Conservation (phyloP, 2,113 vertebrate genomes). For the Pithys albifrons region DNA sequence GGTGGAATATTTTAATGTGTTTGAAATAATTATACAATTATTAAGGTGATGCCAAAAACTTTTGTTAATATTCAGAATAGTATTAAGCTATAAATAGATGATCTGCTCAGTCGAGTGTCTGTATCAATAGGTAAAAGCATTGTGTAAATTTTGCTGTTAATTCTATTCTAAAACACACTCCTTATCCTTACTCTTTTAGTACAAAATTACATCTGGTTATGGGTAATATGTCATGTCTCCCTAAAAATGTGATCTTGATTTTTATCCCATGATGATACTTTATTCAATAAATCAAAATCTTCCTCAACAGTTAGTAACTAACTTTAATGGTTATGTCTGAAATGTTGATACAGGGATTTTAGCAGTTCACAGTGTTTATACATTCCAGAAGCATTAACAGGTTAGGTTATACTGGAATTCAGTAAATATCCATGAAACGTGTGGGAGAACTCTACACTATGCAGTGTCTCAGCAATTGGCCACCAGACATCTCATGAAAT, state of each 20-base stretch:
- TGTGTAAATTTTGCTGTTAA: neutral
- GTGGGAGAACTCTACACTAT: conserved; percentile 1
- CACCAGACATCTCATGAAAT: conserved; percentile 63
- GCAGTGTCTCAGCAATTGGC: conserved; percentile 34
- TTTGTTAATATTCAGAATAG: neutral
- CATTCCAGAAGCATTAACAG: conserved; percentile 76
- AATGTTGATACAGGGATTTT: conserved; percentile 34
- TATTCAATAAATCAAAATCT: conserved; percentile 24
- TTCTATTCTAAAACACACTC: neutral
- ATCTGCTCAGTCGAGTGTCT: neutral
- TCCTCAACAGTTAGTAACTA: neutral
- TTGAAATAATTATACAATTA: neutral
- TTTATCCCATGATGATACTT: conserved; percentile 7
- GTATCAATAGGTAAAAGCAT: neutral
- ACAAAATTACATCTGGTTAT: conserved; percentile 5
- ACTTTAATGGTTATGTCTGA: conserved; percentile 38
- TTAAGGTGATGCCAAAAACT: neutral
- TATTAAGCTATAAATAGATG: neutral
- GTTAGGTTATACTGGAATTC: conserved; percentile 67
- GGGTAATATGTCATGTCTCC: conserved; percentile 20
- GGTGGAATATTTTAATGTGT: neutral
- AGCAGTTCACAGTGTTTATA: conserved; percentile 70
- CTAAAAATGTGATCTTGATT: conserved; percentile 38
- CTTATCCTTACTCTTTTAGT: neutral
- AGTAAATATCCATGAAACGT: conserved; percentile 39